Evolutionary conservation across 2,113 vertebrate species (phyloP).

Genomic region (Jacana jacana): DNA sequence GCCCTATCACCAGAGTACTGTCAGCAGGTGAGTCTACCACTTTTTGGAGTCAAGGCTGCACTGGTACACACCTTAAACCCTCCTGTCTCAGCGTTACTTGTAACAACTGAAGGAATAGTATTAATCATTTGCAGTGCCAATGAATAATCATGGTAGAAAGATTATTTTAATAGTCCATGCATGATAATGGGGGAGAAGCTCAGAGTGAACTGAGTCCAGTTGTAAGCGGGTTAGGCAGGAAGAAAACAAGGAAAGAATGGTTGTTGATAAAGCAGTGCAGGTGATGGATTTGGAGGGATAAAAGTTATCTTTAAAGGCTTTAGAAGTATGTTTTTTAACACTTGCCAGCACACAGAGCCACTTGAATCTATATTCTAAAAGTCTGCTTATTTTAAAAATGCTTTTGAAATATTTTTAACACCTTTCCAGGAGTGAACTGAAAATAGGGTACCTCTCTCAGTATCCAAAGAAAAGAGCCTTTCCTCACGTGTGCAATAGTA

Average conservation of each 20-base stretch:
- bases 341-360: not conserved
- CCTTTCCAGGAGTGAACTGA: not conserved
- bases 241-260: not conserved
- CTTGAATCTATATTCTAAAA: slow-evolving; percentile 36
- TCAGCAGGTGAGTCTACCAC: not conserved
- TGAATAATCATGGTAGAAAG: not conserved
- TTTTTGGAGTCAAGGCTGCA: not conserved
- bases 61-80: not conserved
- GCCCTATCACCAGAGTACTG: not conserved
- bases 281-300: not conserved
- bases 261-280: not conserved
- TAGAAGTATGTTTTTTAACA: not conserved
- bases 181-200: not conserved
- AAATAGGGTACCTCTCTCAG: not conserved
- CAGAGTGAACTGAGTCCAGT: not conserved
- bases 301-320: not conserved
- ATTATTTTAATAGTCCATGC: not conserved
- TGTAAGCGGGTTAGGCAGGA: not conserved
- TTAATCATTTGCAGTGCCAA: not conserved
- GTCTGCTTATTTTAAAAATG: slow-evolving; percentile 7
- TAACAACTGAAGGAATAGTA: not conserved
- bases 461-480: not conserved
- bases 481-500: not conserved
- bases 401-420: not conserved
- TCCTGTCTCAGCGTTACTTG: not conserved